Percentiles rank a stretch among this genome's conserved stretches.
These are phyloP conservation scores for Steromphala cineraria DNA, from an alignment of 2,888 invertebrate species.

Conservation along the genomic window DNA sequence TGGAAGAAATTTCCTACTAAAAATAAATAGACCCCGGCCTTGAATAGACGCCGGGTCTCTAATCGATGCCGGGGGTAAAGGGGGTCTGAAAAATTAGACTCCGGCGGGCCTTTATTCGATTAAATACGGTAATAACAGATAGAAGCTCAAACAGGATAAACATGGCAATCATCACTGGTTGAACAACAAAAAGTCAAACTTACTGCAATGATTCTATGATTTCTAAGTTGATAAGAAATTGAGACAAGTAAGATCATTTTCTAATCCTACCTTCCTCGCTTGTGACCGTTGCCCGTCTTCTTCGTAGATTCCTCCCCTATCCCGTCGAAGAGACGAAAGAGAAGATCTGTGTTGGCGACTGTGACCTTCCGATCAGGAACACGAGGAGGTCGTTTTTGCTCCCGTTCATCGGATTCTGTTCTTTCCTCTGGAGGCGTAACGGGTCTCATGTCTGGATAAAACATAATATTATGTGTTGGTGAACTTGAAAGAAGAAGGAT, in stretches of 20 bases:
- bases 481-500: not conserved
- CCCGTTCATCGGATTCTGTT: conserved; percentile 41
- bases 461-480: too few relatives aligned
- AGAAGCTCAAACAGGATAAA: too few relatives aligned
- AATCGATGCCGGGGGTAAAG: too few relatives aligned
- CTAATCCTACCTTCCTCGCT: conserved; percentile 67
- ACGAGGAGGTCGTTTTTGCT: conserved; percentile 38
- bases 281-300: conserved; percentile 39
- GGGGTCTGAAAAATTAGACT: too few relatives aligned
- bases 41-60: too few relatives aligned
- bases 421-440: conserved; percentile 69
- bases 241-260: too few relatives aligned
- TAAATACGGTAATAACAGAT: too few relatives aligned
- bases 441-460: conserved; percentile 66
- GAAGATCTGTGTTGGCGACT: conserved; percentile 77
- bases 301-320: conserved; percentile 72
- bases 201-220: not conserved
- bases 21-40: too few relatives aligned
- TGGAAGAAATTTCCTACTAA: too few relatives aligned
- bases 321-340: conserved; percentile 77
- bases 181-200: too few relatives aligned
- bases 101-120: too few relatives aligned
- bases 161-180: too few relatives aligned
- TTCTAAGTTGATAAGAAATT: not conserved
- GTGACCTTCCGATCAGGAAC: conserved; percentile 67